Base-by-base conservation (phyloP, 2,888 invertebrate species). In the Cecidostiba fungosa region DNA sequence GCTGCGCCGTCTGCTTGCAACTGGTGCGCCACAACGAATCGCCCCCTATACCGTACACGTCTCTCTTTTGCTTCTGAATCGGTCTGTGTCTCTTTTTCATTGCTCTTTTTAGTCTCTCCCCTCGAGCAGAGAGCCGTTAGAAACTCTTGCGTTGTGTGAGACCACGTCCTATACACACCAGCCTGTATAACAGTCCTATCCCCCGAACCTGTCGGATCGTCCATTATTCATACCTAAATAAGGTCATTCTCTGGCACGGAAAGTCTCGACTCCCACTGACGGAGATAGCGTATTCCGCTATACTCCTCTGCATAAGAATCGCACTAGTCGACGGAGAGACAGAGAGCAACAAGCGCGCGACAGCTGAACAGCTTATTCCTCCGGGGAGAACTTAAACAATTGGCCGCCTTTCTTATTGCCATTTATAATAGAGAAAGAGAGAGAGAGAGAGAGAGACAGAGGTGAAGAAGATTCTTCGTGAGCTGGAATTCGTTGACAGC, bases 1-100 rank as follows among this genome's bases (percentile, higher is more conserved):
- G 82, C 76, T 47, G 76, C 76, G 66, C 76, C 76, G 66, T 69
- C 82, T 82, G 69, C 54, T 76, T 47, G 66, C 62, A 50, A 82
- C 76, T 69, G 82, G 50, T 47, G 50, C 43, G 43, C 76, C 32
- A 5, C 23, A 1, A 50, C 26, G 23, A 54, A 39, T 43, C 29
- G 50, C 50, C 66, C 74, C 59, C 77, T 62, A 0, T 5, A n/a
- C 73, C 2, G 32, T 70, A 19, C 70, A 16, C 36, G 19, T 32
- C 29, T 19, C 19, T 70, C 29, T n/a, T 36, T 36, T 6, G 36
- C 36, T 16, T 6, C 73, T 23, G n/a, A 39, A 43, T 43, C 19
- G 12, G 23, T 73, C 47, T 23, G n/a, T 47, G 26, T 47, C 74
- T 47, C 74, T 47, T 23, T n/a, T 26, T n/a, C 74, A 47, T 47